phyloP scores from a whole-genome alignment of 2,113 vertebrate species.

The Pangasianodon hypophthalmus region DNA sequence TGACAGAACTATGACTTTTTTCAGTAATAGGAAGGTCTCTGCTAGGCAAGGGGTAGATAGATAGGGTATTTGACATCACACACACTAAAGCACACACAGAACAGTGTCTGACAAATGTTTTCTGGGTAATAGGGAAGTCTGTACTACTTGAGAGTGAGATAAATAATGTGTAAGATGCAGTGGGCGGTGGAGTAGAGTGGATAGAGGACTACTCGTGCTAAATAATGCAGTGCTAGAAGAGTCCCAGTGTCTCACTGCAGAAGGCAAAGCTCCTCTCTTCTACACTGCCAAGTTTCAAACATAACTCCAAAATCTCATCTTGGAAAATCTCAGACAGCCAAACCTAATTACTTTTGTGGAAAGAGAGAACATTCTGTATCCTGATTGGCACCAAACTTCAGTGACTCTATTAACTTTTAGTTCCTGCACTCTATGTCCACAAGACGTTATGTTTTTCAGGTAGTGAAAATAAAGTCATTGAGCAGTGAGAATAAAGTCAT shows the following conservation, averaged over 20 bases:
- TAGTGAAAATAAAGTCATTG: background rate
- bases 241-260: conserved; percentile 8
- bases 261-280: background rate
- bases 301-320: background rate
- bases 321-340: background rate
- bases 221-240: conserved; percentile 9
- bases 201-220: background rate
- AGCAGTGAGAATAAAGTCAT: background rate
- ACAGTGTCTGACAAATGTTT: conserved; percentile 19
- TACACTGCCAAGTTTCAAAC: background rate
- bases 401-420: background rate
- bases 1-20: background rate
- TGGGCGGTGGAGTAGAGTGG: background rate
- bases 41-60: background rate
- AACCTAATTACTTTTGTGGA: background rate
- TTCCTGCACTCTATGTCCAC: background rate
- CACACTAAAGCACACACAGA: conserved; percentile 3
- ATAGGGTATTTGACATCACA: conserved; percentile 8
- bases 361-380: background rate
- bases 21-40: background rate
- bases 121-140: background rate
- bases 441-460: background rate
- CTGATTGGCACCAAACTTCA: background rate
- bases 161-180: conserved; percentile 17
- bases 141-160: conserved; percentile 8